Conservation (phyloP, 2,888 invertebrate species). For the Drepanosiphum platanoidis region DNA sequence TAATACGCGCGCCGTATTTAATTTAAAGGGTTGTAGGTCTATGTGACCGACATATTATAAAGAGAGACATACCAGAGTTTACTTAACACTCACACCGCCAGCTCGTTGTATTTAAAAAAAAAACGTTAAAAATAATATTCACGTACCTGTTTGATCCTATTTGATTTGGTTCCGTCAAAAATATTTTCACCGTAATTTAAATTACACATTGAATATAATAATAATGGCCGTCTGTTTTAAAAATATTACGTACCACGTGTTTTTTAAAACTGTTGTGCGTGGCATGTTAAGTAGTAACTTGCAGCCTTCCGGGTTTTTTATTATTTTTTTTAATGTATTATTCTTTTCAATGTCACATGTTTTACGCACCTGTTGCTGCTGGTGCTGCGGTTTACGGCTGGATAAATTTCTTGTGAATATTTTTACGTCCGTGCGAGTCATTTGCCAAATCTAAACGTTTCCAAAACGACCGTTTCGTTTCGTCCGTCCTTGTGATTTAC, state of each 20-base stretch:
- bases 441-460: constrained; percentile 8
- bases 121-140: too few relatives aligned
- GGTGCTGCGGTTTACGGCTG: constrained; percentile 22
- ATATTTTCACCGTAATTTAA: not conserved
- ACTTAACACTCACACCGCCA: too few relatives aligned
- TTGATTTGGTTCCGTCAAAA: not conserved
- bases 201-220: not conserved
- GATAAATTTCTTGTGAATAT: constrained; percentile 8
- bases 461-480: not conserved
- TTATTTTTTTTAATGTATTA: constrained; percentile 33
- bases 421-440: not conserved
- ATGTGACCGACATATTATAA: too few relatives aligned
- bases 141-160: not conserved
- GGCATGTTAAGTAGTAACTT: constrained; percentile 7
- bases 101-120: too few relatives aligned
- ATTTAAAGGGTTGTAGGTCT: too few relatives aligned
- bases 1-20: too few relatives aligned
- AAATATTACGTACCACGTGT: constrained; percentile 16
- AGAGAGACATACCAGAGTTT: too few relatives aligned
- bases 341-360: constrained; percentile 43
- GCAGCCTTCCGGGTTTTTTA: constrained; percentile 55
- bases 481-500: not conserved
- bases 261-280: not conserved
- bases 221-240: not conserved
- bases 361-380: constrained; percentile 51